phyloP scores from a whole-genome alignment of 2,888 invertebrate species.

The Synergus umbraculus region DNA sequence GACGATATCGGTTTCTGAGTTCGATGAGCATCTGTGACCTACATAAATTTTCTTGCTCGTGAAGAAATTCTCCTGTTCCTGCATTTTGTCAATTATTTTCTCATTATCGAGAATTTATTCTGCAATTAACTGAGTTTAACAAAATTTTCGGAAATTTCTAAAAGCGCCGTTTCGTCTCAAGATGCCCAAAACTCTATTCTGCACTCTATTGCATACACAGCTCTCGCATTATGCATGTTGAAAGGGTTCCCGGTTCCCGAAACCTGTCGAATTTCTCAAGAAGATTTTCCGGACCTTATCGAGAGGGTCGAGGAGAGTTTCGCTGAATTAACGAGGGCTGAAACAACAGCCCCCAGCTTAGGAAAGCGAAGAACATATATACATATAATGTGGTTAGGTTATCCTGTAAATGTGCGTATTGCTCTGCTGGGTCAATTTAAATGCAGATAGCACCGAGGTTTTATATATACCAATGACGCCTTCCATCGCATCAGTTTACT shows the following conservation, averaged over 20 bases:
- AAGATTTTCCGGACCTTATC: constrained; percentile 11
- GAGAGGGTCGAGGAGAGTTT: not conserved
- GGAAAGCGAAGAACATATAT: constrained; percentile 31
- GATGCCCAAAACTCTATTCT: not conserved
- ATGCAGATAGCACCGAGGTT: constrained; percentile 65
- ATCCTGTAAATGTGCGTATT: constrained; percentile 52
- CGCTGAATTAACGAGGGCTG: constrained; percentile 44
- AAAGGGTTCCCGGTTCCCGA: constrained; percentile 8
- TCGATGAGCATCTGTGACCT: not conserved
- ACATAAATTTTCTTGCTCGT: not conserved
- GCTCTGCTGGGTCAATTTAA: constrained; percentile 66
- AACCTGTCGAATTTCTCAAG: constrained; percentile 34
- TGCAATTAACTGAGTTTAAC: too few species aligned
- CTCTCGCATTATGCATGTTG: constrained; percentile 17
- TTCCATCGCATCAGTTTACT: constrained; percentile 61
- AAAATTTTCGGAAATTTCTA: not conserved
- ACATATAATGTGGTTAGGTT: not conserved
- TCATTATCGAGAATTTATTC: not conserved
- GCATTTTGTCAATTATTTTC: not conserved
- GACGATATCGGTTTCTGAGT: not conserved
- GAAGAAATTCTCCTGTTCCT: not conserved
- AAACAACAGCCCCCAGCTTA: constrained; percentile 43
- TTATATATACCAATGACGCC: constrained; percentile 59
- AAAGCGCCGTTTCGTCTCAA: not conserved
- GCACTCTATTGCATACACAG: not conserved